Conservation (phyloP, 2,888 invertebrate genomes). For the Autographa gamma region DNA sequence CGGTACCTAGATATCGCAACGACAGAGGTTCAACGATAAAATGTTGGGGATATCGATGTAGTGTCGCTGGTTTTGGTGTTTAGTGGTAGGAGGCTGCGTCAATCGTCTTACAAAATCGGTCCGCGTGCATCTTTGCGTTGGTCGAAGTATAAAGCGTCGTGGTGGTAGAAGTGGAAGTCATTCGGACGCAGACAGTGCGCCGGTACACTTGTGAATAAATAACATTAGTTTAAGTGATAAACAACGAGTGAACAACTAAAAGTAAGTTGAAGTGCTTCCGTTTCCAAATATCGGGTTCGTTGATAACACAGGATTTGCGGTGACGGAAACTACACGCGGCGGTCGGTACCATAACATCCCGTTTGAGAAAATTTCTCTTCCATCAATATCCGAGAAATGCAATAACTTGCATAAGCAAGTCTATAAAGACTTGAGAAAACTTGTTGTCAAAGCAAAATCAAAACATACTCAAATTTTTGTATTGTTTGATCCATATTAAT, state of each 20-base stretch:
- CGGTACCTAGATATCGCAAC: slow-evolving; percentile 69
- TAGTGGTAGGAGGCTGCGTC: slow-evolving; percentile 79
- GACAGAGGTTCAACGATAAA: slow-evolving; percentile 25
- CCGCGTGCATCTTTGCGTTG: slow-evolving; percentile 84
- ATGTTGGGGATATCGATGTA: slow-evolving; percentile 50
- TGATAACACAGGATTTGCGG: slow-evolving; percentile 54
- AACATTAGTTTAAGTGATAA: slow-evolving; percentile 71
- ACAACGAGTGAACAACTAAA: slow-evolving; percentile 73
- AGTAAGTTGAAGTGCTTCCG: slow-evolving; percentile 75
- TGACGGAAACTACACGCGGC: slow-evolving; percentile 30
- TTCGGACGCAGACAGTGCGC: slow-evolving; percentile 85
- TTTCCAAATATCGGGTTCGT: slow-evolving; percentile 21
- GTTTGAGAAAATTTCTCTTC: slow-evolving; percentile 44
- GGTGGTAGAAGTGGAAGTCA: slow-evolving; percentile 82
- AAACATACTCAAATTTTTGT: too few species aligned
- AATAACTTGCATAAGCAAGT: too few species aligned
- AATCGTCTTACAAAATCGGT: slow-evolving; percentile 86
- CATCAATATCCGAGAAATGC: slow-evolving; percentile 40
- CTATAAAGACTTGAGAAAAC: too few species aligned
- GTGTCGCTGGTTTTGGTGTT: slow-evolving; percentile 50
- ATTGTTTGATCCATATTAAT: too few species aligned
- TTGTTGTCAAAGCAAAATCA: too few species aligned
- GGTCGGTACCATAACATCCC: slow-evolving; percentile 18
- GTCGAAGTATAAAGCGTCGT: slow-evolving; percentile 86
- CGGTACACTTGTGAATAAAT: slow-evolving; percentile 81